phyloP scores from a whole-genome alignment of 2,888 invertebrate species.

The Augochlorella aurata region DNA sequence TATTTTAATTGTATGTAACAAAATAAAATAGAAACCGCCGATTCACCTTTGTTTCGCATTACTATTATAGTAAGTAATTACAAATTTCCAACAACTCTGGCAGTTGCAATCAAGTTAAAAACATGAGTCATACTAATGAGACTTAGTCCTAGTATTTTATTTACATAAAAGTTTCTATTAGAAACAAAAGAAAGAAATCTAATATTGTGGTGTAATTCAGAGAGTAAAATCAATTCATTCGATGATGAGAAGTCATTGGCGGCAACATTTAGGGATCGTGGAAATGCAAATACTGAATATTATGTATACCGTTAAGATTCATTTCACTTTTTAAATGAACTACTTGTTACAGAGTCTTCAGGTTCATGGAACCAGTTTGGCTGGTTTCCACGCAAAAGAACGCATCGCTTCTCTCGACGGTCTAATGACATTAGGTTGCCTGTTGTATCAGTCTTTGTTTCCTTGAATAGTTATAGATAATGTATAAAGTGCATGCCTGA shows the following conservation, averaged over 20 bases:
- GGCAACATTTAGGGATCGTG: background rate
- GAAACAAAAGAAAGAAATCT: too few species aligned
- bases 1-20: too few species aligned
- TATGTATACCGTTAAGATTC: conserved; percentile 11
- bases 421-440: conserved; percentile 1
- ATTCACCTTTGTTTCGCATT: too few species aligned
- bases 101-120: too few species aligned
- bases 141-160: too few species aligned
- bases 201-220: too few species aligned
- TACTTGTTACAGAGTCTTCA: background rate
- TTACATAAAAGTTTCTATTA: too few species aligned
- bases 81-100: too few species aligned
- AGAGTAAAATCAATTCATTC: too few species aligned
- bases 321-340: conserved; percentile 14
- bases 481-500: background rate
- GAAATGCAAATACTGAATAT: background rate
- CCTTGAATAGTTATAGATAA: background rate
- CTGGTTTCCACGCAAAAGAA: conserved; percentile 10
- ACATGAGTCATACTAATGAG: too few species aligned
- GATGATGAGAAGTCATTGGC: background rate
- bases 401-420: background rate
- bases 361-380: conserved; percentile 26
- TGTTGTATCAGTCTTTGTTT: background rate
- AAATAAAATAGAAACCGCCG: too few species aligned
- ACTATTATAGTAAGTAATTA: too few species aligned